These are phyloP conservation scores for Megaceryle maxima DNA, from an alignment of 2,113 vertebrate genomes.

Conservation along the genomic window DNA sequence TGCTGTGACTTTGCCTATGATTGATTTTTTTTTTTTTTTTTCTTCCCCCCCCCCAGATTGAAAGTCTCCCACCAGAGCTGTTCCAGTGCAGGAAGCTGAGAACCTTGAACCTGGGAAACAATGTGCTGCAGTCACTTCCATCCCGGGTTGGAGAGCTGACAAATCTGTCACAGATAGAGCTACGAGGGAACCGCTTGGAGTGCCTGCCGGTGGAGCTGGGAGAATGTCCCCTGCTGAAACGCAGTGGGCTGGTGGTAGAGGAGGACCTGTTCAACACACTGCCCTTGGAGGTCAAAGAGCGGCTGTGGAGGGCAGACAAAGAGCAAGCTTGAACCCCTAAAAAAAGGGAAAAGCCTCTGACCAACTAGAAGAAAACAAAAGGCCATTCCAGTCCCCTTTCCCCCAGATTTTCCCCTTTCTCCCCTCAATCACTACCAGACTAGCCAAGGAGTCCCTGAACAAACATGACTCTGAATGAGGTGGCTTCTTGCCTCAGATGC, in stretches of 20 bases:
- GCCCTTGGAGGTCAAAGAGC: conserved; percentile 92
- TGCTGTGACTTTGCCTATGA: not conserved
- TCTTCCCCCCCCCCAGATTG: conserved; percentile 82
- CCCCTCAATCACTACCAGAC: not conserved
- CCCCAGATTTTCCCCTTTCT: not conserved
- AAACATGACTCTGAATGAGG: not conserved
- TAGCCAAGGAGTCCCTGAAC: conserved; percentile 42
- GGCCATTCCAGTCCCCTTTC: conserved; percentile 35
- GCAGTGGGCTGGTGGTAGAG: conserved; percentile 91
- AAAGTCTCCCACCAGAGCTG: conserved; percentile 90
- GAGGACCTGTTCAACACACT: conserved; percentile 95
- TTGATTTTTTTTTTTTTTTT: not conserved
- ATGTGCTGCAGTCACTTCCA: conserved; percentile 88
- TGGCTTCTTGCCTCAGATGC: not conserved
- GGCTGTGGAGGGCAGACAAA: conserved; percentile 92
- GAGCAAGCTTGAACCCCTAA: conserved; percentile 84
- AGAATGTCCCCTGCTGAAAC: conserved; percentile 90
- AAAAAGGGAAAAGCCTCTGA: not conserved
- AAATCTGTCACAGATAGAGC: conserved; percentile 90
- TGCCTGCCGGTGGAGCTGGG: conserved; percentile 94
- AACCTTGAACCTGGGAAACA: conserved; percentile 93
- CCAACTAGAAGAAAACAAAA: conserved; percentile 18
- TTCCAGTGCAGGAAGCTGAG: conserved; percentile 97
- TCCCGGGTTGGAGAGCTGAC: conserved; percentile 92
- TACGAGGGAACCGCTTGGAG: conserved; percentile 92